Conservation (phyloP, 2,797 vertebrate genomes). For the Hoplostethus atlanticus region DNA sequence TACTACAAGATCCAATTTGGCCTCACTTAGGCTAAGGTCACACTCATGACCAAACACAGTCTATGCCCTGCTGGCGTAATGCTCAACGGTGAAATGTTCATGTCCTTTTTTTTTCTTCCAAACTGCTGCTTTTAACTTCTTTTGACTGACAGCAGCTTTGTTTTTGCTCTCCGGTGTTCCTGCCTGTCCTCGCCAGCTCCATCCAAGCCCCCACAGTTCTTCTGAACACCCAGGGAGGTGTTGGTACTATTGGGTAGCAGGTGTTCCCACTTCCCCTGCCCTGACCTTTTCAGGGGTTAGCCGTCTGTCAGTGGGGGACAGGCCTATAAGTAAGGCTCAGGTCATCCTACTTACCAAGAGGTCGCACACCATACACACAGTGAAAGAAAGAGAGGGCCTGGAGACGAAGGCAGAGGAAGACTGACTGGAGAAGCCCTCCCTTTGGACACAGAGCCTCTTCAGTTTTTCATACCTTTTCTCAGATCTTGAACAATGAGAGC, state of each 20-base stretch:
- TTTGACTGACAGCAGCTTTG: slow-evolving; percentile 64
- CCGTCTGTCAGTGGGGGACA: slow-evolving; percentile 89
- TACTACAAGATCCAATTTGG: too few species aligned
- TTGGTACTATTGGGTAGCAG: slow-evolving; percentile 87
- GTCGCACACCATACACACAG: slow-evolving; percentile 86
- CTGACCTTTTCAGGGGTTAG: slow-evolving; percentile 88
- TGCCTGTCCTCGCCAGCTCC: slow-evolving; percentile 37
- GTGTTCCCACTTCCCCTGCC: slow-evolving; percentile 87
- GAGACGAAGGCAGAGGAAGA: slow-evolving; percentile 69
- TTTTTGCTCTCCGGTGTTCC: slow-evolving; percentile 56
- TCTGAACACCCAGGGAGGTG: slow-evolving; percentile 62
- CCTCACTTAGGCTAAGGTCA: background rate
- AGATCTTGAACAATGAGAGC: slow-evolving; percentile 59
- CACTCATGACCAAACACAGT: slow-evolving; percentile 14
- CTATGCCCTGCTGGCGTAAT: slow-evolving; percentile 30
- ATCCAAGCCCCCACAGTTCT: slow-evolving; percentile 53
- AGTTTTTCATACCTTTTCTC: slow-evolving; percentile 59
- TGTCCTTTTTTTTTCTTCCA: slow-evolving; percentile 45
- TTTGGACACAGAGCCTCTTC: slow-evolving; percentile 54
- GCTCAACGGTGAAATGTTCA: slow-evolving; percentile 38
- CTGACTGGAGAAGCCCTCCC: slow-evolving; percentile 63
- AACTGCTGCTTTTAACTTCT: slow-evolving; percentile 57
- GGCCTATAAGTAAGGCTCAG: slow-evolving; percentile 87
- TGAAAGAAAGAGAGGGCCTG: slow-evolving; percentile 55
- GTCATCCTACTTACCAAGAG: slow-evolving; percentile 87